Base-by-base conservation (phyloP, 2,113 vertebrate genomes). In the Hippocampus barbouri region DNA sequence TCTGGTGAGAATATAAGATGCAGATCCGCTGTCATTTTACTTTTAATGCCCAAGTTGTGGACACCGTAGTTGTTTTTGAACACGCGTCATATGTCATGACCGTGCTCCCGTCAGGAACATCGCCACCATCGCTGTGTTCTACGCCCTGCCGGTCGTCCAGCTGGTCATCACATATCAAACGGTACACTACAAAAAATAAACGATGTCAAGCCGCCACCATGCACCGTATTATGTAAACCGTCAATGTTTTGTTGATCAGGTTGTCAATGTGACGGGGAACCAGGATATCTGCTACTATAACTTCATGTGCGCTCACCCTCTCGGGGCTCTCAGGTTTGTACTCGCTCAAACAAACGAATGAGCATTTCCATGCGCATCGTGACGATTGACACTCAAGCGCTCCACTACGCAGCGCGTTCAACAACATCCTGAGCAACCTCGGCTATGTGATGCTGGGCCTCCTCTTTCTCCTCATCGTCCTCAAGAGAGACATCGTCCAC, bases 231-330 rank as follows among this genome's bases (percentile, higher is more conserved):
- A 66, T n/a, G 5, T 43, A 18, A 7, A 16, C 12, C 8, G 1
- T 27, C 14, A 62, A 16, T 51, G 16, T 43, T 14, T 16, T 65
- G 43, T 69, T 70, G 60, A 25, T 67, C 84, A 99, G 97, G 97
- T 96, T 73, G 95, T 98, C 69, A 98, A 98, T 0, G 95, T 94
- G 64, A 98, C 97, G 0, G 97, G 97, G 77, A 98, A 99, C 83
- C 97, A 99, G 85, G 97, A 99, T 89, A 98, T 99, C 90, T 99
- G 97, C 89, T 99, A 95, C 88, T 99, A 99, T 89, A 99, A 99
- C 91, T 99, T 99, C 83, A 88, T 98, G 71, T 99, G 97, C 0
- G 97, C 97, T 54, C 96, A 98, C 83, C 97, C 97, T 0, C 91
- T 98, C 71, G 96, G 97, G 69, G 95, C 93, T 68, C 93, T 98